A percentile compares a stretch with the other conserved stretches of the same genome.
Conservation (phyloP, 2,888 invertebrate genomes). For the Tetranychus truncatus region DNA sequence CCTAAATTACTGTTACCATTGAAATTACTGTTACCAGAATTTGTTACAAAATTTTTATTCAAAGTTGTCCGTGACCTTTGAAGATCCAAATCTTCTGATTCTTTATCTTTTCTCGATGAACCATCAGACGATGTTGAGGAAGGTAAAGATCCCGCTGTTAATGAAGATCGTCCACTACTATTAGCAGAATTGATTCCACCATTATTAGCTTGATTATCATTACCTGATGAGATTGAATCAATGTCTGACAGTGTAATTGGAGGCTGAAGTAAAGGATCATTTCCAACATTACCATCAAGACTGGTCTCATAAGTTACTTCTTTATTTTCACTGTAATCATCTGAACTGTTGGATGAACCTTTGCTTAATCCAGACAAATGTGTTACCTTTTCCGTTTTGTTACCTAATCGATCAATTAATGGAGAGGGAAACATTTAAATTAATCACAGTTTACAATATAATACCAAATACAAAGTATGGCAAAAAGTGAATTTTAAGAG, state of each 20-base stretch:
- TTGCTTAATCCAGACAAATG: not conserved
- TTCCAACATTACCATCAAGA: not conserved
- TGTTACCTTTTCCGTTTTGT: not conserved
- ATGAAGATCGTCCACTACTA: not conserved
- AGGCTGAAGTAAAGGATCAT: not conserved
- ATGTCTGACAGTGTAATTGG: not conserved
- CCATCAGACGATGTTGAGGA: not conserved
- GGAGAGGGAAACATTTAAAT: no score
- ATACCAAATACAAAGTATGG: no score
- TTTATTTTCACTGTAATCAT: not conserved
- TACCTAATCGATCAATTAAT: not conserved
- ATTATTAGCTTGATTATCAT: not conserved
- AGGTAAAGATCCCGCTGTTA: not conserved
- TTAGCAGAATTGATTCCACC: not conserved
- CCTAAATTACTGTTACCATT: not conserved
- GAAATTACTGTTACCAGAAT: not conserved
- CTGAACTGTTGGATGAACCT: not conserved
- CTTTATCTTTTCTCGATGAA: not conserved
- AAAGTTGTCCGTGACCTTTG: slow-evolving; percentile 5
- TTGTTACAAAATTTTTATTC: not conserved
- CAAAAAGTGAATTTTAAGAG: no score
- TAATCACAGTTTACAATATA: no score
- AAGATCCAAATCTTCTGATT: not conserved
- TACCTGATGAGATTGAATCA: not conserved
- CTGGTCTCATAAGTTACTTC: not conserved